A percentile compares a stretch with the other conserved stretches of the same genome.
phyloP scores from a whole-genome alignment of 2,888 invertebrate genomes.

The Anoplius nigerrimus region DNA sequence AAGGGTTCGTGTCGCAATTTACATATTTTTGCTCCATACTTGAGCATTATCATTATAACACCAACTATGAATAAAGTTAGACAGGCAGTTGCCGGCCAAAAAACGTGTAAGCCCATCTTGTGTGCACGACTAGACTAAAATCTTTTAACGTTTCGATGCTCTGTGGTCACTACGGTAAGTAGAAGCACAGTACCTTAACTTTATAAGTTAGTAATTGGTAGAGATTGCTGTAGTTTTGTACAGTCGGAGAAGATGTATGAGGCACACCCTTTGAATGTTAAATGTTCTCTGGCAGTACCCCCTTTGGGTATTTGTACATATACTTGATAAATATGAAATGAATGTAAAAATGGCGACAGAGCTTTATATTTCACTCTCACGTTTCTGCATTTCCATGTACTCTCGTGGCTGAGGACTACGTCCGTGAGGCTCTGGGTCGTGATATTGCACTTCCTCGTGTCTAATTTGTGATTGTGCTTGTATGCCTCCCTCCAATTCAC shows the following conservation, averaged over 20 bases:
- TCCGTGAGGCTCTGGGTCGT: slow-evolving; percentile 68
- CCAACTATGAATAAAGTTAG: slow-evolving; percentile 84
- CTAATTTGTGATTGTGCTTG: slow-evolving; percentile 61
- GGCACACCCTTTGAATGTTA: slow-evolving; percentile 13
- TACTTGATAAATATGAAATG: not conserved
- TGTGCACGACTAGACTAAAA: slow-evolving; percentile 1
- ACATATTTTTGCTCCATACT: slow-evolving; percentile 85
- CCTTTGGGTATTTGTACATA: slow-evolving; percentile 41
- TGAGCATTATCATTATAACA: slow-evolving; percentile 85
- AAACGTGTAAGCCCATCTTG: slow-evolving; percentile 82
- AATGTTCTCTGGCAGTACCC: slow-evolving; percentile 2
- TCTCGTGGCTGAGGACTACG: slow-evolving; percentile 65
- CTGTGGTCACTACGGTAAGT: not conserved
- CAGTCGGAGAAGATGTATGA: not conserved
- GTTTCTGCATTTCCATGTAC: slow-evolving; percentile 83
- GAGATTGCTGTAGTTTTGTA: slow-evolving; percentile 14
- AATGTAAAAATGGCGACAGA: not conserved
- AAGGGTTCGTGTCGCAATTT: slow-evolving; percentile 82
- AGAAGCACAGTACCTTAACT: not conserved
- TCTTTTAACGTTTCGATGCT: not conserved
- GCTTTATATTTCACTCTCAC: slow-evolving; percentile 87
- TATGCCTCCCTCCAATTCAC: slow-evolving; percentile 78
- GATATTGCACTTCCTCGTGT: slow-evolving; percentile 60
- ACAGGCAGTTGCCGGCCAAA: slow-evolving; percentile 87
- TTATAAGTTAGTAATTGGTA: no score